Percentiles rank a stretch among this genome's conserved stretches.
These are phyloP conservation scores for Silvanus unidentatus DNA, from an alignment of 2,888 invertebrate species.

Conservation along the genomic window DNA sequence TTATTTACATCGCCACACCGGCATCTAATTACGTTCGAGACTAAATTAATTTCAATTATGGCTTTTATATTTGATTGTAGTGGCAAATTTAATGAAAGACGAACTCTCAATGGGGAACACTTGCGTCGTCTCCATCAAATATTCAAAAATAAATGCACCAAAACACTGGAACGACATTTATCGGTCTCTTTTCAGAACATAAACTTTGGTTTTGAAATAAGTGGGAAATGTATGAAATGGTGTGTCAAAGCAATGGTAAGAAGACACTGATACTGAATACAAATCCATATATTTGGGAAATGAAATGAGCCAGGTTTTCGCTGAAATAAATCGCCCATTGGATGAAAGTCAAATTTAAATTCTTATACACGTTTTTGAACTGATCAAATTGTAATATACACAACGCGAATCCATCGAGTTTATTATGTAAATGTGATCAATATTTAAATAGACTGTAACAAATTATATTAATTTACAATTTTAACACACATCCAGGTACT, in stretches of 20 bases:
- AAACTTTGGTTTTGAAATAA: slow-evolving; percentile 36
- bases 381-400: too few species aligned
- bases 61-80: slow-evolving; percentile 8
- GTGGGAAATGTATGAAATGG: slow-evolving; percentile 34
- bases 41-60: slow-evolving; percentile 9
- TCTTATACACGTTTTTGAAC: too few species aligned
- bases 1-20: slow-evolving; percentile 8
- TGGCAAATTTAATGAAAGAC: slow-evolving; percentile 2
- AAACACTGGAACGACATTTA: too few species aligned
- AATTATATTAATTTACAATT: too few species aligned
- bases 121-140: too few species aligned
- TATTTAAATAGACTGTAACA: too few species aligned
- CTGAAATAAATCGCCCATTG: slow-evolving; percentile 37
- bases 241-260: slow-evolving; percentile 41
- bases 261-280: slow-evolving; percentile 40
- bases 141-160: too few species aligned
- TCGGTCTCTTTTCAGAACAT: slow-evolving; percentile 37
- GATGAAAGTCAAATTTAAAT: slow-evolving; percentile 19
- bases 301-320: slow-evolving; percentile 31
- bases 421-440: too few species aligned
- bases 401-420: too few species aligned
- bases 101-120: too few species aligned
- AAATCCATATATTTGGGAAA: slow-evolving; percentile 41
- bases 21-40: slow-evolving; percentile 6
- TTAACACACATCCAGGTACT: too few species aligned